Evolutionary conservation across 2,797 vertebrate species (phyloP).

Genomic region (Pantherophis vulpinus): DNA sequence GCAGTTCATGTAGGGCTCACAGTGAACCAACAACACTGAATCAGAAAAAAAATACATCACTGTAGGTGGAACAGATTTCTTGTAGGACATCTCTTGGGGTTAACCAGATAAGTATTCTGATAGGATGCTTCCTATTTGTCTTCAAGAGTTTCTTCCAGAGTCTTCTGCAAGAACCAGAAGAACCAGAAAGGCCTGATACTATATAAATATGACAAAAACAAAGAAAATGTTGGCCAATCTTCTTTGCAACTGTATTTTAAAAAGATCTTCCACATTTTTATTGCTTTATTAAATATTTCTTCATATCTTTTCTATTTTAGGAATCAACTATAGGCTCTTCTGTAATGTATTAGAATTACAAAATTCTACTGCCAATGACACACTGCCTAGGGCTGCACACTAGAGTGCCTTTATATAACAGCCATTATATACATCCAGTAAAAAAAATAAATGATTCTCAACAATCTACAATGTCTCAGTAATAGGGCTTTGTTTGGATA

Average conservation of each 20-base stretch:
- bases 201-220: not conserved
- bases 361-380: constrained; percentile 81
- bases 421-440: constrained; percentile 76
- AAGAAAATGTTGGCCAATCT: not conserved
- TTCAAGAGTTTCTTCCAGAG: not conserved
- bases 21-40: not conserved
- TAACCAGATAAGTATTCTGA: not conserved
- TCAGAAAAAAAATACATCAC: not conserved
- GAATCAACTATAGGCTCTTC: constrained; percentile 80
- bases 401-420: constrained; percentile 95
- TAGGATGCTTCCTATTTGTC: not conserved
- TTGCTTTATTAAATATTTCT: not conserved
- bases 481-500: constrained; percentile 72
- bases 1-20: not conserved
- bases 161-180: not conserved
- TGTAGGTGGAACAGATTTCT: not conserved
- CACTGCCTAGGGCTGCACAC: constrained; percentile 83
- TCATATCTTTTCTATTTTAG: constrained; percentile 62
- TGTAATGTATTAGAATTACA: constrained; percentile 77
- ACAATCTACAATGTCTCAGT: constrained; percentile 72
- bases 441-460: constrained; percentile 69
- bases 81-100: not conserved
- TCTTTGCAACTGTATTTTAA: not conserved
- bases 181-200: not conserved
- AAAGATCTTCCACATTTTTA: constrained; percentile 9